Conservation (phyloP, 2,113 vertebrate genomes). For the Ctenomys sociabilis region DNA sequence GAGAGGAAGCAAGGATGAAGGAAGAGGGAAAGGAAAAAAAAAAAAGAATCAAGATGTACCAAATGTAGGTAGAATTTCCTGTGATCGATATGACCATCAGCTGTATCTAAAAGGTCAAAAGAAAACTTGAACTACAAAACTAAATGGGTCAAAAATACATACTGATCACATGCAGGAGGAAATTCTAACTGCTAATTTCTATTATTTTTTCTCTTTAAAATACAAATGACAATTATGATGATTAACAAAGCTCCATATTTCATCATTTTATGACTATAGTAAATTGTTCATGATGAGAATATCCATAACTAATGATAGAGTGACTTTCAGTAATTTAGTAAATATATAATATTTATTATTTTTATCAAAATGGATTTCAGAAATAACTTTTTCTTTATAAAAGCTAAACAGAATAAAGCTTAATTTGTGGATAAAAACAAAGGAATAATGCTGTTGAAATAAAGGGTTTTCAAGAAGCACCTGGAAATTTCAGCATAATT, state of each 20-base stretch:
- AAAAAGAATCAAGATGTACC: background rate
- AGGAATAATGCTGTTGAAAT: background rate
- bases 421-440: background rate
- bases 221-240: background rate
- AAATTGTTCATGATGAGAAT: background rate
- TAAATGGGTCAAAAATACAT: too few species aligned
- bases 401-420: background rate
- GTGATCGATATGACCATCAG: background rate
- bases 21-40: background rate
- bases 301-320: slow-evolving; percentile 22
- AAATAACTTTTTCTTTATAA: background rate
- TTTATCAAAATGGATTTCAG: background rate
- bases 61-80: background rate
- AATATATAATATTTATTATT: background rate
- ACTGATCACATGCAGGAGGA: too few species aligned
- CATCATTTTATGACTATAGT: background rate
- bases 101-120: background rate
- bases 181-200: too few species aligned
- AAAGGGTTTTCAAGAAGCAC: background rate
- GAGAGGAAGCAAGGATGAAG: background rate
- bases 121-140: background rate
- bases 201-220: too few species aligned
- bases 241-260: background rate
- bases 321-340: slow-evolving; percentile 24
- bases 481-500: background rate